These are phyloP conservation scores for Congeria kusceri DNA, from an alignment of 2,888 invertebrate genomes.

Conservation along the genomic window DNA sequence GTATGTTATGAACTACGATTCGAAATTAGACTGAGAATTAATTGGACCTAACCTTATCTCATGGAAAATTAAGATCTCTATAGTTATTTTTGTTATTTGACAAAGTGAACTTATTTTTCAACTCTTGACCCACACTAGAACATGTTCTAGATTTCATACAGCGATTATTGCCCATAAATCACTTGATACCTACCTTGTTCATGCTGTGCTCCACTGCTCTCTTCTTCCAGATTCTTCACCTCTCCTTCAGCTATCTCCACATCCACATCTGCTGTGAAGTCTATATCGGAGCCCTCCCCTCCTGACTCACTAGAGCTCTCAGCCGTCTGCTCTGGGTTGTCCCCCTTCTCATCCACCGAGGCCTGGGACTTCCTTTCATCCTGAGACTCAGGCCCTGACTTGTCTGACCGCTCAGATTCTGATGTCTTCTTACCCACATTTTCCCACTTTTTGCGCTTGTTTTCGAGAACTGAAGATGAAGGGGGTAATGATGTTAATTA, in stretches of 20 bases:
- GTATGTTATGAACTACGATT: too few species aligned
- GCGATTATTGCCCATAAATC: conserved; percentile 7
- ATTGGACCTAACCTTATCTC: too few species aligned
- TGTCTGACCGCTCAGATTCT: conserved; percentile 51
- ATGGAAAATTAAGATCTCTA: too few species aligned
- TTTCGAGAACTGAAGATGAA: conserved; percentile 58
- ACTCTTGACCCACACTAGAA: too few species aligned
- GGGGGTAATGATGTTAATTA: too few species aligned
- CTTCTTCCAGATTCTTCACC: conserved; percentile 31
- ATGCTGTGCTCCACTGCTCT: neutral
- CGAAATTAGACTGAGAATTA: too few species aligned
- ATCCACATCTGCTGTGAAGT: conserved; percentile 59
- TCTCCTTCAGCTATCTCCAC: conserved; percentile 58
- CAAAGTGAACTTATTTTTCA: too few species aligned
- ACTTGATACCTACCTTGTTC: conserved; percentile 14
- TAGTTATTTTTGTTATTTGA: too few species aligned
- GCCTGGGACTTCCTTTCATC: conserved; percentile 16
- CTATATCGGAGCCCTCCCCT: conserved; percentile 43
- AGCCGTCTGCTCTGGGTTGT: conserved; percentile 14
- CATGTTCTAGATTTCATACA: too few species aligned
- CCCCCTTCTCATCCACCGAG: conserved; percentile 30
- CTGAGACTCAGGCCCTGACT: neutral
- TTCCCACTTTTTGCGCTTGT: conserved; percentile 54
- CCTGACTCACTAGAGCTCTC: conserved; percentile 28
- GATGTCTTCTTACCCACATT: conserved; percentile 33